Evolutionary conservation across 2,113 vertebrate species (phyloP), one percentile per base, ranked within the genome.

Genomic region (Pimephales promelas): DNA sequence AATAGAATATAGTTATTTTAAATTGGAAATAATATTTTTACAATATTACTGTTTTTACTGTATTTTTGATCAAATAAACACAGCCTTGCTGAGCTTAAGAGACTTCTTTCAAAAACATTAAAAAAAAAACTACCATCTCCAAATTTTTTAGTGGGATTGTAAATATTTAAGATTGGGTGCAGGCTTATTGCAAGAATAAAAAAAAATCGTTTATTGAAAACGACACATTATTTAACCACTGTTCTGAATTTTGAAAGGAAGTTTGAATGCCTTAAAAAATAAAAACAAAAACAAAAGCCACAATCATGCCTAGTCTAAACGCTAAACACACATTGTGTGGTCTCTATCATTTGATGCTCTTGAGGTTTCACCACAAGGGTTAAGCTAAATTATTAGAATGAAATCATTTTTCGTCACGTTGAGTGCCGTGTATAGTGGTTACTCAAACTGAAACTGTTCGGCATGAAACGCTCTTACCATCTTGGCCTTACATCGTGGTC

Each of bases 391-490:
- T 66, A 79, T 79, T 70, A 26, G 62, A 81, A 81, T 70, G 64
- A 31, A 49, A 20, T 59, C 52, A 56, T 77, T 74, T 79, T 83
- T 83, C 75, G 52, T 57, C 45, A 45, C 20, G 61, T 64, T 68
- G n/a, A 85, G 70, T 73, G 71, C 43, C 47, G 10, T 62, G 72
- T 54, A 28, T 64, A 28, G 49, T 26, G 49, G 34, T 73, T 75
- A 80, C 49, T 74, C 76, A 40, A 79, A 76, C 83, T 79, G 28
- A 18, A 62, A 49, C 70, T 83, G 54, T 81, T 83, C 71, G 85
- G 79, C 83, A 85, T 90, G 90, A 93, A 93, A 93, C 84, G 80
- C 90, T 92, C 90, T 92, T 92, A 91, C 90, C 89, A 89, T 89
- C 79, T 89, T 85, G 90, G 89, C 89, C 92, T 90, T 89, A 90